Percentiles rank a stretch among this genome's conserved stretches.
These are phyloP conservation scores for Carcina quercana DNA, from an alignment of 2,888 invertebrate genomes.

Conservation along the genomic window DNA sequence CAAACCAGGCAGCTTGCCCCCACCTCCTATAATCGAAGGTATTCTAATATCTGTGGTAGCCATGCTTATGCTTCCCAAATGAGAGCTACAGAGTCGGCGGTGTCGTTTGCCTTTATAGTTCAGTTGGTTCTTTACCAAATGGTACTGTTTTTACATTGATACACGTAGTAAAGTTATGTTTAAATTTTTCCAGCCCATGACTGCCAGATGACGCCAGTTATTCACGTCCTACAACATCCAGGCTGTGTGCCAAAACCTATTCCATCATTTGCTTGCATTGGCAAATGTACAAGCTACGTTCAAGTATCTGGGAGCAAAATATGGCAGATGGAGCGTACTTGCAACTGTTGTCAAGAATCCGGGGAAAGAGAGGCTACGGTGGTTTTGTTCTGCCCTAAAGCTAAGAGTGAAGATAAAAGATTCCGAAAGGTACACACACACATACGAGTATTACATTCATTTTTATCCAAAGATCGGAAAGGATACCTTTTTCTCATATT, in stretches of 20 bases:
- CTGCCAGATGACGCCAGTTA: slow-evolving; percentile 93
- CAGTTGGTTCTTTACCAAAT: no score
- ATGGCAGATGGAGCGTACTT: slow-evolving; percentile 96
- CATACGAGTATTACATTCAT: no score
- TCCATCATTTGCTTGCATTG: slow-evolving; percentile 94
- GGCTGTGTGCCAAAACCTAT: slow-evolving; percentile 95
- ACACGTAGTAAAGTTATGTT: not conserved
- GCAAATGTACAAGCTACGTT: slow-evolving; percentile 92
- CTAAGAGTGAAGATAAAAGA: slow-evolving; percentile 88
- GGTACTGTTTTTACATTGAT: no score
- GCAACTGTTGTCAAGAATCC: slow-evolving; percentile 96
- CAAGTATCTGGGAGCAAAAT: slow-evolving; percentile 97
- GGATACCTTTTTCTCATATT: no score
- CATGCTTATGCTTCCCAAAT: no score
- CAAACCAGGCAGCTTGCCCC: no score
- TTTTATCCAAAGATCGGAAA: no score
- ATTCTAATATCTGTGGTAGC: no score
- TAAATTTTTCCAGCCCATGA: slow-evolving; percentile 76
- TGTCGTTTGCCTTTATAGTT: no score
- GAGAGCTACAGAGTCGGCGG: no score
- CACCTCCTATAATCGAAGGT: no score
- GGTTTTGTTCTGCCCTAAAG: slow-evolving; percentile 91
- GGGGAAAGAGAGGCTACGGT: slow-evolving; percentile 94
- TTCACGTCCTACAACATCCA: slow-evolving; percentile 92
- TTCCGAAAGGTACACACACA: slow-evolving; percentile 87